Base-by-base conservation (phyloP, 2,113 vertebrate genomes). In the Syrmaticus mikado region DNA sequence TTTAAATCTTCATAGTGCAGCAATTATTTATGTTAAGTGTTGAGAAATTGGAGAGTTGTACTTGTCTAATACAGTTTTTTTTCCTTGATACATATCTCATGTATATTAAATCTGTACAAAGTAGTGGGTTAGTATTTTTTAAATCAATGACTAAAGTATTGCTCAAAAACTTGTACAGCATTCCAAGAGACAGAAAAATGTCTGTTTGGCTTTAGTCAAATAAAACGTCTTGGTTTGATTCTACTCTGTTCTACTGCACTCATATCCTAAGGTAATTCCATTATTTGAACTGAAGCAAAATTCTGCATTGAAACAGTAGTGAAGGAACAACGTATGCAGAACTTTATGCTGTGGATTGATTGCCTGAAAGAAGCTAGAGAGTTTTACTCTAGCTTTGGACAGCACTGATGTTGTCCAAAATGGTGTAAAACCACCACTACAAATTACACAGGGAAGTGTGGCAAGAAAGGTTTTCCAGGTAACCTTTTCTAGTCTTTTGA, bases 21-120 rank as follows among this genome's bases (percentile, higher is more conserved):
- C 96, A 97, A 97, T 98, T 97, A 97, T 97, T 96, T 97, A 97
- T 96, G 95, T 97, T 97, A 97, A 98, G 95, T 97, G 94, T 94
- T 94, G 92, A 97, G 94, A 96, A 97, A 97, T 68, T 95, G 86
- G 79, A 95, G 94, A 98, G 92, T 94, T 98, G 92, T 97, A 97
- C 94, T 98, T 98, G 95, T 97, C 97, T 96, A 95, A 95, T 95
- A 91, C 52, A 94, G 79, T 95, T 96, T 91, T 87, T 94, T 92
- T 94, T 92, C 82, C 83, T 92, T 96, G 88, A 94, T 95, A 78
- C 83, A 72, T 94, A 88, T 95, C 73, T 88, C 87, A 93, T 55
- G 82, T 93, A 95, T 96, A 94, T 91, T 88, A 95, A 92, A 95
- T 76, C 43, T 80, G 48, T 78, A 89, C 66, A 57, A 90, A 94